Percentiles rank a stretch among this genome's conserved stretches.
Evolutionary conservation across 1,140 invertebrate genomes (phyloP).

Genomic region (Danaus melanippus): DNA sequence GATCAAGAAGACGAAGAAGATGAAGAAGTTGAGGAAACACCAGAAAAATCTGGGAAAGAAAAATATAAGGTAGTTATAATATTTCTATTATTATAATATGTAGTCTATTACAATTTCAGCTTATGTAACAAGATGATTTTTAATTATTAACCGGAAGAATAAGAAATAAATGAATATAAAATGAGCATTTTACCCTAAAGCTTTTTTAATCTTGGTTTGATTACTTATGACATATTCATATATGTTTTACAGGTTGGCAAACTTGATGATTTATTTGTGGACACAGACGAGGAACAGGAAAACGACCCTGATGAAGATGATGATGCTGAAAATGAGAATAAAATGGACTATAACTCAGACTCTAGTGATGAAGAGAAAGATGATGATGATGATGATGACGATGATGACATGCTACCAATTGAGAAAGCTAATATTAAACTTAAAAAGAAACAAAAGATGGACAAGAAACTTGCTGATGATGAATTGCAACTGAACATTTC

Average conservation of each 20-base stretch:
- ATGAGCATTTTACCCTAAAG: no score
- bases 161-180: background rate
- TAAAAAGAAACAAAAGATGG: constrained; percentile 80
- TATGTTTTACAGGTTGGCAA: constrained; percentile 56
- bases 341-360: constrained; percentile 62
- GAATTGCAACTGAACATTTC: constrained; percentile 85
- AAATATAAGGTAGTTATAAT: constrained; percentile 47
- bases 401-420: constrained; percentile 85
- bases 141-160: background rate
- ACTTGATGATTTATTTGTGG: constrained; percentile 64
- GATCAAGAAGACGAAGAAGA: constrained; percentile 19
- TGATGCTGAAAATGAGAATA: constrained; percentile 42
- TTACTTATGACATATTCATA: background rate
- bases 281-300: constrained; percentile 59
- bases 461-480: constrained; percentile 83
- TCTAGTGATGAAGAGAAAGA: constrained; percentile 59
- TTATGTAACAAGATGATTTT: background rate
- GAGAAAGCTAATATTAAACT: constrained; percentile 89
- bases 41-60: constrained; percentile 34
- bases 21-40: constrained; percentile 31
- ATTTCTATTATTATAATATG: background rate
- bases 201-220: no score
- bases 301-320: constrained; percentile 39
- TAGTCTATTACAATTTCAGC: constrained; percentile 1
- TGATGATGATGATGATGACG: constrained; percentile 63